A percentile compares a stretch with the other conserved stretches of the same genome.
Evolutionary conservation across 2,797 vertebrate genomes (phyloP).

Genomic region (Sorex maritimensis): DNA sequence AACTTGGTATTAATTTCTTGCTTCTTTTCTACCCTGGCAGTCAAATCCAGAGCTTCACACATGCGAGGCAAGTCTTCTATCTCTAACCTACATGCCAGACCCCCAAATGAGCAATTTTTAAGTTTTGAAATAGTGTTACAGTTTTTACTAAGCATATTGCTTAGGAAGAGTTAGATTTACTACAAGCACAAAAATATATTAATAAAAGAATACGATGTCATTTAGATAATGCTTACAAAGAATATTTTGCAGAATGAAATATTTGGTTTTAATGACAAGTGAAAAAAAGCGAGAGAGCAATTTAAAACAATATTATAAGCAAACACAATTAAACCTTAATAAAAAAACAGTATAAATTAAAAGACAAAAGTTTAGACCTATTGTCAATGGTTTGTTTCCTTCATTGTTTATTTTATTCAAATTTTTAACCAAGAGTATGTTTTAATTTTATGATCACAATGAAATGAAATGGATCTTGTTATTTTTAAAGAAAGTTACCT

Average conservation of each 20-base stretch:
- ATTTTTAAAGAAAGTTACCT: conserved; percentile 72
- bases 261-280: not conserved
- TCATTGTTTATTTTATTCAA: conserved; percentile 72
- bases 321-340: conserved; percentile 50
- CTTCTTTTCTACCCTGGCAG: not conserved
- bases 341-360: conserved; percentile 66
- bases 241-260: not conserved
- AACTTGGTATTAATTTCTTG: not conserved
- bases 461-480: conserved; percentile 60
- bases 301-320: conserved; percentile 35
- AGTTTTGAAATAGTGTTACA: not conserved
- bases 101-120: not conserved
- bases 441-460: conserved; percentile 63
- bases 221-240: not conserved
- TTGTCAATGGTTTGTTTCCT: conserved; percentile 31
- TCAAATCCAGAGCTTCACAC: too few relatives aligned
- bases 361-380: conserved; percentile 28
- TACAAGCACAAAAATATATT: not conserved
- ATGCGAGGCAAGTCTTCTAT: too few relatives aligned
- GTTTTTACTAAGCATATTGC: conserved; percentile 6
- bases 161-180: not conserved
- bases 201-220: conserved; percentile 51
- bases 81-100: too few relatives aligned
- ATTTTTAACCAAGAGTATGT: not conserved
- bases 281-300: conserved; percentile 36